Evolutionary conservation across 2,888 invertebrate species (phyloP), one percentile per base, ranked within the genome.

Genomic region (Yponomeuta evonymella): DNA sequence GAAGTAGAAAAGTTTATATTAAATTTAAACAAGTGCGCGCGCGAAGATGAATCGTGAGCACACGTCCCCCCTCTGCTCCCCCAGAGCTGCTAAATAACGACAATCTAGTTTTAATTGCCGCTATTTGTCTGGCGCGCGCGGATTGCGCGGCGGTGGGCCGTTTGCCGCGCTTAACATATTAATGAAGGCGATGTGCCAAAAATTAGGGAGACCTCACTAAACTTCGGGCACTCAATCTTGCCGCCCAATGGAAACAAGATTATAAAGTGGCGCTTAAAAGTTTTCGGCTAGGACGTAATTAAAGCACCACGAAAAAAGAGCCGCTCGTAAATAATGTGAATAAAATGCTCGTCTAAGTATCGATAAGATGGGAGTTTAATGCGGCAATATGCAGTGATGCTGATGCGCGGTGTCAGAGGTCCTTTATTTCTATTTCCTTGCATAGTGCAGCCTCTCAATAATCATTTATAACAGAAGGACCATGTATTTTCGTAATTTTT

Each of bases 1-100:
- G 82, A 79, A 87, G 85, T 78, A 81, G 78, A 79, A 85, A 88
- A 88, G 83, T 88, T 89, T 84, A 84, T 84, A 87, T 88, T 85
- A 85, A 87, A 87, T 86, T 85, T 81, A 81, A 80, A 79, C 77
- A 80, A 80, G 81, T 79, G 72, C 73, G 77, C 72, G 48, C 67
- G 77, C 64, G 75, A 78, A 81, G 85, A 83, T 77, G 78, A 81
- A 83, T 83, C 75, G 74, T 75, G 73, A 76, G 79, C 79, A 79
- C 80, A 77, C 80, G 79, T 77, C 81, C 76, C 73, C 75, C 51
- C 23, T 23, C 23, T 2, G 15, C 65, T 10, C 43, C 30, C 63
- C 70, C 36, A 11, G 15, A 23, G 67, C 70, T 71, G 82, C 81
- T 83, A 84, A 87, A 86, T 82, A 82, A 86, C 82, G 81, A 83